Base-by-base conservation (phyloP, 2,797 vertebrate genomes). In the Florisuga fusca region DNA sequence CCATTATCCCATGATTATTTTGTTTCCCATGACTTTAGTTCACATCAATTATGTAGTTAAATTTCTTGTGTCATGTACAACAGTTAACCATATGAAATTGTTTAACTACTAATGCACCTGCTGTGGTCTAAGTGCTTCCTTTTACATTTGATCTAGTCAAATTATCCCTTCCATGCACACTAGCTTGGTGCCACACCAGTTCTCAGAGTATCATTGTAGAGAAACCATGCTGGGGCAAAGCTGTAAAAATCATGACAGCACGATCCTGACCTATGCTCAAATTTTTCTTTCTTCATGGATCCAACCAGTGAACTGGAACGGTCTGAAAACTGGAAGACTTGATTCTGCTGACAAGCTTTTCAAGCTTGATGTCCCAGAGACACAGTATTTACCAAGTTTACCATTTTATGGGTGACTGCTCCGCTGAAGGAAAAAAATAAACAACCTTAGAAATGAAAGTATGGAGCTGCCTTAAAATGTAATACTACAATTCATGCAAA, bases 341-440 rank as follows among this genome's bases (percentile, higher is more conserved):
- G 76, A 91, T 94, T 96, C 82, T 90, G 51, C 91, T 96, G 97
- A 96, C 96, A 97, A 76, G 68, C n/a, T 94, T 96, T 95, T 90
- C 94, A 86, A 84, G 73, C 68, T 41, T 87, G 59, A 93, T 83
- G 64, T 71, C 64, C 80, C 33, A 50, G 66, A 96, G 78, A 93
- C 69, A 63, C 26, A 10, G 43, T 80, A 86, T 96, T 96, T 96
- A 96, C 94, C 76, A 77, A 78, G 89, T 20, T 97, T 84, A 89
- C 64, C 38, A 45, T 96, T 93, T 94, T 53, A 79, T 75, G 90
- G 86, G 87, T 88, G 86, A 78, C 66, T 74, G 80, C 41, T 53
- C 36, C 36, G 7, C 54, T 90, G 78, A 36, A 87, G 51, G 38
- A 14, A 50, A 87, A 46, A 55, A 89, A 74, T 33, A 73, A 15